Conservation (phyloP, 2,113 vertebrate species). For the Petroica traversi region DNA sequence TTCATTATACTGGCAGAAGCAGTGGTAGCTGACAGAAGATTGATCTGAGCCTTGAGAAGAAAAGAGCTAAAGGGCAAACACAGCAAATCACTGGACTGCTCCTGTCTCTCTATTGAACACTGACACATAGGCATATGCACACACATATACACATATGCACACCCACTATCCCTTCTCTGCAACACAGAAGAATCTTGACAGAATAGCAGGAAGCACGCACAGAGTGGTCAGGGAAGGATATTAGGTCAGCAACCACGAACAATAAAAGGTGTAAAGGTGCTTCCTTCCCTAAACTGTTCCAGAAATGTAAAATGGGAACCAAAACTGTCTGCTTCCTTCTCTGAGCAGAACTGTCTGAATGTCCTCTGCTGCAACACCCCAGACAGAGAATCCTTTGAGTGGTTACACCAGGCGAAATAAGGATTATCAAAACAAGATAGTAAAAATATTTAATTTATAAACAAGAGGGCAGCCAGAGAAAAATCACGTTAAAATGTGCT, state of each 20-base stretch:
- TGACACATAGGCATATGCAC: not conserved
- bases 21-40: constrained; percentile 62
- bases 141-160: not conserved
- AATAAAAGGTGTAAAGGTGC: constrained; percentile 99
- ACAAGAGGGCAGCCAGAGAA: constrained; percentile 18
- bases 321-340: constrained; percentile 87
- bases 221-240: constrained; percentile 87
- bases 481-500: not conserved
- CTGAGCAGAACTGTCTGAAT: constrained; percentile 71
- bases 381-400: constrained; percentile 64
- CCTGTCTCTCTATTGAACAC: not conserved
- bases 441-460: constrained; percentile 50
- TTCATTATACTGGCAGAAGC: constrained; percentile 67
- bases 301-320: constrained; percentile 87
- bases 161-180: constrained; percentile 52
- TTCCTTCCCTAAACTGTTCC: constrained; percentile 96
- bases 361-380: constrained; percentile 63
- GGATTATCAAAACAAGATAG: constrained; percentile 44
- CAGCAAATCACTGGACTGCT: not conserved
- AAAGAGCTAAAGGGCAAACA: constrained; percentile 54
- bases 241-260: constrained; percentile 94
- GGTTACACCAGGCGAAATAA: constrained; percentile 62
- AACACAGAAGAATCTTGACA: constrained; percentile 79
- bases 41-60: constrained; percentile 56
- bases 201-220: constrained; percentile 91